Percentiles rank a stretch among this genome's conserved stretches.
These are phyloP conservation scores for Cherax quadricarinatus DNA, from an alignment of 1,140 invertebrate species.

Conservation along the genomic window DNA sequence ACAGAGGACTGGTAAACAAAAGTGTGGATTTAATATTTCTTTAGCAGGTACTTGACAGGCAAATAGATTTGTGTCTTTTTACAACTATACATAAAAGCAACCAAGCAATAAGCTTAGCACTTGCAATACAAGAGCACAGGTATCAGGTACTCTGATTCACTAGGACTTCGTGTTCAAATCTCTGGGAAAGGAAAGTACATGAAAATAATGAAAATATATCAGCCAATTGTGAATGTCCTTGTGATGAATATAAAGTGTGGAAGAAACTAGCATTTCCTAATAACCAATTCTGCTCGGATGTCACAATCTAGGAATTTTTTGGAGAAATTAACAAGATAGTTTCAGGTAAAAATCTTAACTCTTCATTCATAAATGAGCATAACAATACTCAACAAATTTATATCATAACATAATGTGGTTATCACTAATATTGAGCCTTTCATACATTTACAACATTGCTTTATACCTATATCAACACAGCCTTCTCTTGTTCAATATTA, in stretches of 20 bases:
- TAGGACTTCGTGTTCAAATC: not conserved
- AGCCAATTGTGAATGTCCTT: not conserved
- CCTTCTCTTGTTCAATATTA: constrained; percentile 19
- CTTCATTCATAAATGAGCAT: constrained; percentile 6
- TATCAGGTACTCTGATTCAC: constrained; percentile 39
- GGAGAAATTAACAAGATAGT: not conserved
- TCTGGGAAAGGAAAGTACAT: not conserved
- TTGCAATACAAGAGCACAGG: constrained; percentile 28
- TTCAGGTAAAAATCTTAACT: not conserved
- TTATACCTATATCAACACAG: constrained; percentile 12
- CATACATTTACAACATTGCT: not conserved
- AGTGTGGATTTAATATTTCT: constrained; percentile 15
- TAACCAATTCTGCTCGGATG: not conserved
- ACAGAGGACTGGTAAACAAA: not conserved
- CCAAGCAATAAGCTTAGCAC: constrained; percentile 10
- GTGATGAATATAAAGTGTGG: not conserved
- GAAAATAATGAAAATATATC: not conserved
- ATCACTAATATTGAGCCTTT: constrained; percentile 9
- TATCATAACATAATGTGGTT: not conserved
- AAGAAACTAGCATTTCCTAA: not conserved
- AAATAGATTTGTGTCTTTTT: constrained; percentile 8
- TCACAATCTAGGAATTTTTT: not conserved
- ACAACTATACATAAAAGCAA: constrained; percentile 22
- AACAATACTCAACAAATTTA: not conserved
- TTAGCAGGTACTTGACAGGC: constrained; percentile 41